Conservation (phyloP, 2,113 vertebrate genomes). For the Alexandromys fortis region DNA sequence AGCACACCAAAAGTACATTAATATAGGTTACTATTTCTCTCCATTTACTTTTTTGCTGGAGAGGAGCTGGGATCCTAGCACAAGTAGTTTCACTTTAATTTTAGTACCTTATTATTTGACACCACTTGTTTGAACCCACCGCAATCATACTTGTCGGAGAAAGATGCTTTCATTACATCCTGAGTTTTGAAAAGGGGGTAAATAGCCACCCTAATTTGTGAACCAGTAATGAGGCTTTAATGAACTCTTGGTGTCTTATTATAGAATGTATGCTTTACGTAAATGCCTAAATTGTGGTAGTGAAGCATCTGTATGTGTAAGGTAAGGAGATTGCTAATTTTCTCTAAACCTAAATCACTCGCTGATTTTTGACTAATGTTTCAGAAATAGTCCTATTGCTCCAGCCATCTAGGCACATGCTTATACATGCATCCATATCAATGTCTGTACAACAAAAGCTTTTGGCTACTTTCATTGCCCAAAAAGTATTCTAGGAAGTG, state of each 20-base stretch:
- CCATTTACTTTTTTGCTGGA: neutral
- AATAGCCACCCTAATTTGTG: neutral
- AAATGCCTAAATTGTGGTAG: neutral
- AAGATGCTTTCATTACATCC: neutral
- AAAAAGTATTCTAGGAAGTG: neutral
- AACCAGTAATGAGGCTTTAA: conserved; percentile 10
- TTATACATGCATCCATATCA: neutral
- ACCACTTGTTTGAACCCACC: neutral
- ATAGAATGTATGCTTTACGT: neutral
- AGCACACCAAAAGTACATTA: neutral
- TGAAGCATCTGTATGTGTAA: conserved; percentile 16
- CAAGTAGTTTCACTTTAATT: neutral
- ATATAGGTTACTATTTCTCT: neutral
- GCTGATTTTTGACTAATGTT: neutral
- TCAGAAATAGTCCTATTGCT: neutral
- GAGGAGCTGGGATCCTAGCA: neutral
- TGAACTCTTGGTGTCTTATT: neutral
- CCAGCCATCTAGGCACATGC: neutral
- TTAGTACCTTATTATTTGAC: neutral
- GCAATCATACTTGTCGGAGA: neutral
- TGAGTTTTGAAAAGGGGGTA: conserved; percentile 22
- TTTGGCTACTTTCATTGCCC: neutral
- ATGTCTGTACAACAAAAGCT: neutral
- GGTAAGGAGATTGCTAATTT: neutral
- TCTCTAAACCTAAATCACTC: neutral